Conservation (phyloP, 2,888 invertebrate genomes). For the Drosophila kuntzei region DNA sequence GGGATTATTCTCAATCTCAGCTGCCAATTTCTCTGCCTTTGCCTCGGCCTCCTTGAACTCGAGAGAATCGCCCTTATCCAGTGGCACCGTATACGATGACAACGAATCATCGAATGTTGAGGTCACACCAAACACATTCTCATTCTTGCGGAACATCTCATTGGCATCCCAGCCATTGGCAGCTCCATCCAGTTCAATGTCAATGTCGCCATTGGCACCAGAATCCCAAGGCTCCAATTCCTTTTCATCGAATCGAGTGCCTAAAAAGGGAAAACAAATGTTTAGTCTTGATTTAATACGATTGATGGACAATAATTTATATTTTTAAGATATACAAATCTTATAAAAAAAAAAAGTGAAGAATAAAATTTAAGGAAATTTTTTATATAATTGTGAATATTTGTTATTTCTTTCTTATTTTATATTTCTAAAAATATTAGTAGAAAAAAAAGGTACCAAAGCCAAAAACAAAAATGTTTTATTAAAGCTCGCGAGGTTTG, state of each 20-base stretch:
- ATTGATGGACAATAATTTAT: too few species aligned
- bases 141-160: constrained; percentile 98
- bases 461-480: too few species aligned
- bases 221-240: constrained; percentile 96
- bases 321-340: too few species aligned
- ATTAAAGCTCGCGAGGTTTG: too few species aligned
- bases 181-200: constrained; percentile 90
- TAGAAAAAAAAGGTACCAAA: too few species aligned
- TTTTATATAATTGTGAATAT: too few species aligned
- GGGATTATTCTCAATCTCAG: constrained; percentile 95
- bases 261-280: constrained; percentile 49
- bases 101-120: constrained; percentile 96
- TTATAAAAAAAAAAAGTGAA: too few species aligned
- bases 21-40: constrained; percentile 95
- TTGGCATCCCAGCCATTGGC: constrained; percentile 98
- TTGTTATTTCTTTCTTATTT: too few species aligned
- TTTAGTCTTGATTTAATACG: background rate
- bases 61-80: constrained; percentile 94
- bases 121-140: constrained; percentile 95
- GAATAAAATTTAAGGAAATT: too few species aligned
- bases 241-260: constrained; percentile 86
- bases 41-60: constrained; percentile 89
- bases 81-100: constrained; percentile 95
- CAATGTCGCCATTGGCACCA: constrained; percentile 87
- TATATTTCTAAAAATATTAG: too few species aligned